Base-by-base conservation (phyloP, 1,140 invertebrate genomes). In the Arctopsyche grandis region DNA sequence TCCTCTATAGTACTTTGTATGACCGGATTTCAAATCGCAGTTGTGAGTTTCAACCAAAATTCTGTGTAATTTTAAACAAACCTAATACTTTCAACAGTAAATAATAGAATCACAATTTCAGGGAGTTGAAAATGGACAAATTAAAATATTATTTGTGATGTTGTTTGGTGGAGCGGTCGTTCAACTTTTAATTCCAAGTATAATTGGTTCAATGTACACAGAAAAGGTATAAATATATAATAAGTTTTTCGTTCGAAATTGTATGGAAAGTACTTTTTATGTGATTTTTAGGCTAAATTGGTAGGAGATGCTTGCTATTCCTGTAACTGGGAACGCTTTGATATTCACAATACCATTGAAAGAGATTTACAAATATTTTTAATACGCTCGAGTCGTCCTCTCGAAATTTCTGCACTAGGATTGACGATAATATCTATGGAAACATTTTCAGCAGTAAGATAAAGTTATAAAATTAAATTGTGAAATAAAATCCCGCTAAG, bases 321-420 rank as follows among this genome's bases (percentile, higher is more conserved):
- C 19, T 80, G 69, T 52, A 70, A 69, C 12, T 79, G 78, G 78
- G 78, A 79, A 44, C 69, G 52, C 9, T 10, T 58, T 26, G 60
- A 79, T 5, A 26, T 75, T 29, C 14, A 12, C 12, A n/a, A 14
- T 5, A 48, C 38, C 0, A 26, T 79, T 16, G 60, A 63, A 52
- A 75, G 69, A 29, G 78, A 79, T 16, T 16, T 79, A 19, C 71
- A 75, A 38, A 69, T 79, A 63, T 75, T 79, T 69, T 22, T 79
- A 24, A 26, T 69, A 38, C n/a, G 63, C 0, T 38, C 60, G 9
- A 69, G 60, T 69, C 16, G 38, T 29, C 58, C 63, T n/a, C 24
- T 75, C 7, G 21, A 58, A 9, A 26, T 79, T 22, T 69, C 56
- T 21, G 71, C 78, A 10, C 0, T 79, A 0, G 78, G 78, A 24